phyloP scores from a whole-genome alignment of 2,888 invertebrate species.

The Auanema freiburgensis region DNA sequence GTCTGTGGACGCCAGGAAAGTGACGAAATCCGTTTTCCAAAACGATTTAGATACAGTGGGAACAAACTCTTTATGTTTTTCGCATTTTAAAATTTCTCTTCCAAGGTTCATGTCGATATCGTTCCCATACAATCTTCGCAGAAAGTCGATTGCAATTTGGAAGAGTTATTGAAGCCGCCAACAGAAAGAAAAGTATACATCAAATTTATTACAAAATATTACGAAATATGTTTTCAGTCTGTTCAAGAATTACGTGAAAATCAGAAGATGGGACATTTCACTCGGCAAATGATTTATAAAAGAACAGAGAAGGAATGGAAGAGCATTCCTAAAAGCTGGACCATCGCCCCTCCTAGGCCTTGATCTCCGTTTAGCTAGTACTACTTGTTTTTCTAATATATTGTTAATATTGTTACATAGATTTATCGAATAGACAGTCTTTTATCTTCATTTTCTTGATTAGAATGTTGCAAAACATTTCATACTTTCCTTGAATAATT shows the following conservation, averaged over 20 bases:
- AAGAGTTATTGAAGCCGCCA: slow-evolving; percentile 57
- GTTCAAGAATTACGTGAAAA: slow-evolving; percentile 55
- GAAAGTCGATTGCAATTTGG: slow-evolving; percentile 51
- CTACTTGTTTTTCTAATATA: neutral
- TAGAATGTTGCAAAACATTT: neutral
- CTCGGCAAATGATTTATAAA: slow-evolving; percentile 59
- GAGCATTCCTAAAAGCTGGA: slow-evolving; percentile 59
- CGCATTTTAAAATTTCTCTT: slow-evolving; percentile 2
- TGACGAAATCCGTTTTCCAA: slow-evolving; percentile 42
- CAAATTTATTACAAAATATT: neutral
- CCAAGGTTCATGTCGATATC: slow-evolving; percentile 51
- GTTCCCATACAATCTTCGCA: slow-evolving; percentile 36
- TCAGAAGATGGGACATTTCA: slow-evolving; percentile 60
- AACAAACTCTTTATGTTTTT: neutral
- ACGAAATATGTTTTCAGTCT: slow-evolving; percentile 18
- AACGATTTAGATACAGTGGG: slow-evolving; percentile 57
- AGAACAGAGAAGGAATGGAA: slow-evolving; percentile 60
- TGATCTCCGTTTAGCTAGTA: slow-evolving; percentile 6
- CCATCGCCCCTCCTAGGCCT: slow-evolving; percentile 53
- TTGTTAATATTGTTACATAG: slow-evolving; percentile 1
- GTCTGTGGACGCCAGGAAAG: slow-evolving; percentile 44
- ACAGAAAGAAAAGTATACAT: slow-evolving; percentile 43
- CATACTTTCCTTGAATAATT: neutral
- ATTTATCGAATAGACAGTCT: neutral
- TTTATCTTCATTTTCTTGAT: too few species aligned